phyloP scores from a whole-genome alignment of 1,140 invertebrate genomes.

The Diplogasteroides magnus region DNA sequence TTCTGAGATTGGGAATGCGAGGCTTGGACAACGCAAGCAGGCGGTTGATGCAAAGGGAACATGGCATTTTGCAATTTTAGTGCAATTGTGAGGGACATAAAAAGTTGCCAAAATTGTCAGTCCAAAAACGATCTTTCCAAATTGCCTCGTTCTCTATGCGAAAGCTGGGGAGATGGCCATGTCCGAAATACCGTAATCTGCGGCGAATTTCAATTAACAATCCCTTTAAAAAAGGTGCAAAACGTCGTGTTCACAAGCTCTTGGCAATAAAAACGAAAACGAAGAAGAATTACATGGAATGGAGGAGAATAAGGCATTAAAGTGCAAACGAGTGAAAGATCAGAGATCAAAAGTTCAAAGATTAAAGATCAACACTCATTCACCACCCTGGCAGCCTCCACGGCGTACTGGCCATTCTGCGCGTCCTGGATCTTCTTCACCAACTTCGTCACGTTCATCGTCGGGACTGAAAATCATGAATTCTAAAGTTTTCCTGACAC shows the following conservation, averaged over 20 bases:
- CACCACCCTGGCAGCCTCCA: slow-evolving; percentile 4
- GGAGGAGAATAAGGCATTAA: neutral
- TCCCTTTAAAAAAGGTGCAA: neutral
- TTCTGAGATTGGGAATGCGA: too few species aligned
- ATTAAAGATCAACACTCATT: slow-evolving; percentile 17
- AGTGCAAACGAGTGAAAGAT: neutral
- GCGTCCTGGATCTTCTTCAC: slow-evolving; percentile 36
- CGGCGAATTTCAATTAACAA: too few species aligned
- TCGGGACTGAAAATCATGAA: slow-evolving; percentile 27
- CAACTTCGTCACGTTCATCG: slow-evolving; percentile 33
- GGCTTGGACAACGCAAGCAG: too few species aligned
- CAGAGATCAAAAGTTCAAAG: neutral
- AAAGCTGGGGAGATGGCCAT: too few species aligned
- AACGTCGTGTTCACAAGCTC: neutral
- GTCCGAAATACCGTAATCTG: too few species aligned
- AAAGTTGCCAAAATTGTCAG: too few species aligned
- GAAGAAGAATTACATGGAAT: neutral
- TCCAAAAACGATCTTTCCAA: too few species aligned
- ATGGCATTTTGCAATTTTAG: too few species aligned
- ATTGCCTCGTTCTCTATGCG: too few species aligned
- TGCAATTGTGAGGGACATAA: too few species aligned
- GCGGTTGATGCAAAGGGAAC: too few species aligned
- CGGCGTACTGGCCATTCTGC: slow-evolving; percentile 23
- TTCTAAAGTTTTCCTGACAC: too few species aligned
- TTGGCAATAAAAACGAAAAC: neutral